Percentiles rank a stretch among this genome's conserved stretches.
phyloP scores from a whole-genome alignment of 2,113 vertebrate genomes.

The Mirza zaza region DNA sequence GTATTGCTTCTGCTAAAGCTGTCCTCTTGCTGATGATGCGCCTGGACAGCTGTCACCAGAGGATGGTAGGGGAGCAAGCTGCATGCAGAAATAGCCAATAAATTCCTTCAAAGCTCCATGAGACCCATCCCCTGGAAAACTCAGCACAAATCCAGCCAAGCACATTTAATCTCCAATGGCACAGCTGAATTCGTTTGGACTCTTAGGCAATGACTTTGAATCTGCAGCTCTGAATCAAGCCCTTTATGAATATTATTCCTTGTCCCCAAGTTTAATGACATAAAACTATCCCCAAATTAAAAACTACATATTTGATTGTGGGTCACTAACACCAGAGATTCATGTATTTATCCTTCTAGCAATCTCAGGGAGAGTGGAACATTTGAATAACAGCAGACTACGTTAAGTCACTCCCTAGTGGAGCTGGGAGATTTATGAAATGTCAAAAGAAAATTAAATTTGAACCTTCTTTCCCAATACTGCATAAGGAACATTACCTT shows the following conservation, averaged over 20 bases:
- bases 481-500: not conserved
- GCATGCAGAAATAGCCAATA: slow-evolving; percentile 50
- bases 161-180: slow-evolving; percentile 12
- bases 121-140: slow-evolving; percentile 55
- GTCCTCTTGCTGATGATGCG: slow-evolving; percentile 49
- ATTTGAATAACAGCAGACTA: not conserved
- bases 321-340: not conserved
- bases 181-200: slow-evolving; percentile 42
- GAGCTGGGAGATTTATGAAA: slow-evolving; percentile 19
- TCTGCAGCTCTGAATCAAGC: not conserved
- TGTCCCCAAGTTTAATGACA: not conserved
- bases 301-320: not conserved
- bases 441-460: slow-evolving; percentile 32
- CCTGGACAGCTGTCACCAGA: slow-evolving; percentile 66
- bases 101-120: not conserved
- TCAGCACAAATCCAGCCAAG: slow-evolving; percentile 14
- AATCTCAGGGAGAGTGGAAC: not conserved
- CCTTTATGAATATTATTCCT: not conserved
- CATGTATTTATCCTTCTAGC: not conserved
- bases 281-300: slow-evolving; percentile 9
- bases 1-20: slow-evolving; percentile 53
- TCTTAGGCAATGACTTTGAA: slow-evolving; percentile 36
- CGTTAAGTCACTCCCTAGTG: not conserved
- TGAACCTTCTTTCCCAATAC: not conserved
- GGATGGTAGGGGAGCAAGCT: slow-evolving; percentile 1